Base-by-base conservation (phyloP, 1,140 invertebrate species). In the Pseudoatta argentina region DNA sequence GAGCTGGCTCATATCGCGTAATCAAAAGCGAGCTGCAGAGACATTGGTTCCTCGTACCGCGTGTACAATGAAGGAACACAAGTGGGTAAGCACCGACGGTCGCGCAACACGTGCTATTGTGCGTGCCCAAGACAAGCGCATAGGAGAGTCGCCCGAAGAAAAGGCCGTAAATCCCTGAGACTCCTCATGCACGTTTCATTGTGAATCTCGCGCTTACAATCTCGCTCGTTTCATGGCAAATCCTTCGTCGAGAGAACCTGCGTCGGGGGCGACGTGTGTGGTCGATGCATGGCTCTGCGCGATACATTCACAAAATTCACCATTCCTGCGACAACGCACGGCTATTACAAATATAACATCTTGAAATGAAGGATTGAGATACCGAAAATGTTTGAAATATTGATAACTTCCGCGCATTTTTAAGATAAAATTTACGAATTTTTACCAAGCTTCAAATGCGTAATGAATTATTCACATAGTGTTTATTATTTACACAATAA, bases 251-350 rank as follows among this genome's bases (percentile, higher is more conserved):
- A 71, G 86, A 90, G 90, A 92, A 93, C 91, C 92, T 92, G 67
- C 67, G 91, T 86, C 27, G 64, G 66, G 78, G 51, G 78, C 91
- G 87, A 92, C 91, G 89, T 93, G 93, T 93, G 92, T 93, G 92
- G 93, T 88, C 92, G 72, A 75, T 67, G 78, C 44, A 55, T 27
- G 57, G 67, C 55, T 44, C 39, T 69, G 59, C 79, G 48, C 77
- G 81, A 69, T 57, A 78, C 82, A 55, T 64, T 86, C 87, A 91
- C 93, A 89, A 94, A 94, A 94, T 94, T 93, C 92, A 93, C 90
- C 93, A 87, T 91, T 89, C 72, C 66, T 91, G 91, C 91, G 76
- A 90, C 92, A 93, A 90, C 93, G 92, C 92, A 90, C 91, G 81
- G 75, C 76, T 90, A 89, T 93, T 91, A 86, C 89, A 89, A 73